Percentiles rank a stretch among this genome's conserved stretches.
Evolutionary conservation across 2,888 invertebrate genomes (phyloP).

Genomic region (Nemurella pictetii): DNA sequence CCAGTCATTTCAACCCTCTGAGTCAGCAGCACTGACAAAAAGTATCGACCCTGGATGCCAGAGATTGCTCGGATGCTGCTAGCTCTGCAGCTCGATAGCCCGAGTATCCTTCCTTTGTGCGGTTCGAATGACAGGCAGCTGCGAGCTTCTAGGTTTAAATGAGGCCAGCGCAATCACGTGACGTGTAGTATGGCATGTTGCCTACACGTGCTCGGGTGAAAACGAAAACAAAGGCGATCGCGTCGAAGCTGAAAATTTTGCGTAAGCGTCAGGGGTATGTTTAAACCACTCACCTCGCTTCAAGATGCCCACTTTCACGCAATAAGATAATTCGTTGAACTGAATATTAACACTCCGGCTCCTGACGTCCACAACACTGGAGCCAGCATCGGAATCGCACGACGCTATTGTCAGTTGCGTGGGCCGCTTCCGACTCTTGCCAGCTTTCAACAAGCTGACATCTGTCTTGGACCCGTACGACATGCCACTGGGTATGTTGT

Average conservation of each 20-base stretch:
- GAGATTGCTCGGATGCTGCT: background rate
- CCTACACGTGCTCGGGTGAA: background rate
- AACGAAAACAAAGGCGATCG: background rate
- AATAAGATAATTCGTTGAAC: constrained; percentile 68
- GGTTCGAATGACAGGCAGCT: background rate
- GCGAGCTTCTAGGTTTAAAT: background rate
- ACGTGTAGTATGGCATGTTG: background rate
- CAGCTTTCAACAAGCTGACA: background rate
- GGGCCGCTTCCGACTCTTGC: background rate
- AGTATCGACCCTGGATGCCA: background rate
- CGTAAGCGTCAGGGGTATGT: background rate
- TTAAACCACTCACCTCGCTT: constrained; percentile 55
- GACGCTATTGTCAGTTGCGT: background rate
- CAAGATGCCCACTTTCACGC: constrained; percentile 62
- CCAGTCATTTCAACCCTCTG: background rate
- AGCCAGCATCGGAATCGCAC: background rate
- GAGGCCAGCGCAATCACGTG: background rate
- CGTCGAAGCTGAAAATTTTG: background rate
- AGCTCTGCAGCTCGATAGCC: background rate
- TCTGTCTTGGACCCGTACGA: constrained; percentile 23
- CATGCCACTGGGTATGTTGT: constrained; percentile 22
- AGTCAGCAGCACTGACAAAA: background rate
- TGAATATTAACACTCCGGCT: constrained; percentile 59
- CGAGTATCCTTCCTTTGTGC: background rate
- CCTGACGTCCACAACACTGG: background rate